phyloP scores from a whole-genome alignment of 2,113 vertebrate genomes.

The Callipepla squamata region DNA sequence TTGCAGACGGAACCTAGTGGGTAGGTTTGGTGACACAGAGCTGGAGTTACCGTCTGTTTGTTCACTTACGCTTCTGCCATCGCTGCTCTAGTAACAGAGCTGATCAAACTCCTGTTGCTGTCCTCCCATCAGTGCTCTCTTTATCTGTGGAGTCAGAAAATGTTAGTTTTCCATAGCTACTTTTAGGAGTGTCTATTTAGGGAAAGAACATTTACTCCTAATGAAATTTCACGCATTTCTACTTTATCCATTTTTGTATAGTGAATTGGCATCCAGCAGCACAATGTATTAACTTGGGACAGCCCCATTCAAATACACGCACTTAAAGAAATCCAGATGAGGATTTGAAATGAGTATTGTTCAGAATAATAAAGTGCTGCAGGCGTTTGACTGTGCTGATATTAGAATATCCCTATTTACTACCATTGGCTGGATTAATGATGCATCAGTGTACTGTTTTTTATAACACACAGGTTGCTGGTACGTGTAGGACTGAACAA shows the following conservation, averaged over 20 bases:
- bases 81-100: not conserved
- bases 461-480: not conserved
- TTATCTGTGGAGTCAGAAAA: slow-evolving; percentile 2
- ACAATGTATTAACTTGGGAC: not conserved
- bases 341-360: not conserved
- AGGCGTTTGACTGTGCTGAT: rapidly evolving
- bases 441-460: not conserved
- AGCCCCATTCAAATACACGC: not conserved
- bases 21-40: not conserved
- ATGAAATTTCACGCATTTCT: rapidly evolving
- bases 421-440: not conserved
- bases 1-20: not conserved
- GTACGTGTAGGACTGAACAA: not conserved
- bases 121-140: not conserved
- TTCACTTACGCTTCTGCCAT: not conserved
- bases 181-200: not conserved
- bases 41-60: not conserved
- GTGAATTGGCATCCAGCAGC: not conserved
- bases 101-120: not conserved
- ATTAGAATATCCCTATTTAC: not conserved
- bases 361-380: not conserved
- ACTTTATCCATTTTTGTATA: not conserved
- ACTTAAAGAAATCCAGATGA: not conserved
- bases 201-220: not conserved
- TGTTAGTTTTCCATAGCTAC: not conserved